Base-by-base conservation (phyloP, 2,113 vertebrate species). In the Puma concolor region DNA sequence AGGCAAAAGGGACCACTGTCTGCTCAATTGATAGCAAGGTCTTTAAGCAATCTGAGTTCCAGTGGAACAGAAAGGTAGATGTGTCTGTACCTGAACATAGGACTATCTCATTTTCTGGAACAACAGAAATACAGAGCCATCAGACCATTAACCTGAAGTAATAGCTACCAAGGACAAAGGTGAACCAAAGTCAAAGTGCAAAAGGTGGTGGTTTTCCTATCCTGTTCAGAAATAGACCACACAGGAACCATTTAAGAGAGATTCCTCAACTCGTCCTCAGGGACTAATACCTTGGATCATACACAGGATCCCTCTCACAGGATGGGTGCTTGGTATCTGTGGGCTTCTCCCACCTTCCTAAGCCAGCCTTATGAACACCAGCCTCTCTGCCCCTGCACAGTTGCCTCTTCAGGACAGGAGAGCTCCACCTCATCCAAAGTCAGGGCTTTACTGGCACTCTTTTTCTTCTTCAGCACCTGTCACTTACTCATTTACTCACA, bases 401-500 rank as follows among this genome's bases (percentile, higher is more conserved):
- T 11, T 54, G 25, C 6, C 50, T 44, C 15, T 27, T 64, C 41
- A 52, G 23, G 23, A 76, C 31, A 52, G 12, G 60, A 50, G 31
- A 95, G 16, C 44, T 44, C 7, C 17, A 60, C 7, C 38, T 63
- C 44, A 19, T 33, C 13, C 33, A 23, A 52, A 38, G 44, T 72
- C 1, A 64, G 90, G 88, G 54, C 19, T 86, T 50, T 94, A 7
- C 2, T 88, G 77, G 74, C 25, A 12, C 69, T 91, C 64, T 27
- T 80, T 72, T 57, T 94, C n/a, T 88, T 81, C 66, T 63, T 67
- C 31, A 0, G 72, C 88, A 96, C 77, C 94, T 97, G 94, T 17
- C 91, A 96, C 92, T 93, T 97, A 91, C 57, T 95, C 91, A 95
- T 91, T 97, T 97, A 86, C 96, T 98, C 77, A 97, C 63, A 77